Evolutionary conservation across 1,140 invertebrate species (phyloP), one percentile per base, ranked within the genome.

Genomic region (Drosophila yakuba): DNA sequence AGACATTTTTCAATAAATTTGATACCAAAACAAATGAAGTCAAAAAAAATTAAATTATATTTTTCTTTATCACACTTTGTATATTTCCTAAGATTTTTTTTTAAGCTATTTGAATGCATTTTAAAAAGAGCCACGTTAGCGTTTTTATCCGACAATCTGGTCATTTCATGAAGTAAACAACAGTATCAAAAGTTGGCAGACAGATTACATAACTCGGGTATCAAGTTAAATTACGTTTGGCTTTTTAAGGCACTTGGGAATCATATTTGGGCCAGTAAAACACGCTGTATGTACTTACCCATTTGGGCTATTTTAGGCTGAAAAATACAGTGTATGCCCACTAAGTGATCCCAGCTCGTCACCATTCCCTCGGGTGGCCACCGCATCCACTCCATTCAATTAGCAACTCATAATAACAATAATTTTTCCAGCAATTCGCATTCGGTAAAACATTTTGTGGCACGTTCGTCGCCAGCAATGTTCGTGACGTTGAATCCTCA

Each of bases 401-500:
- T 88, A 88, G 83, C 83, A 84, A 88, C 83, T 88, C 83, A 88
- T 88, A 88, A 88, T 88, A 88, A 88, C 84, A 88, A 88, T 88
- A 83, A 89, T 89, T 88, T 88, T 81, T 76, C 80, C 68, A 60
- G 73, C 84, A 80, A 89, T 79, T 88, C 80, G 76, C 84, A 89
- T 88, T 88, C 73, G 86, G 83, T 69, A 68, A 88, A 86, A 86
- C 83, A 86, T 86, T 86, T 83, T 86, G 83, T 57, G 79, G 83
- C 83, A 86, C 83, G 83, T 88, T 86, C 83, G 66, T 64, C 66
- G 83, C 73, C 75, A 51, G 62, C 66, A 52, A 64, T 48, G 84
- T 86, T 86, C 84, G 82, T 86, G 82, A 86, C 82, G 79, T 69
- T 75, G 68, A 57, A 74, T 69, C 63, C 51, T 62, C 47, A 55